Evolutionary conservation across 2,888 invertebrate genomes (phyloP), one percentile per base, ranked within the genome.

Genomic region (Melinaea menophilus): DNA sequence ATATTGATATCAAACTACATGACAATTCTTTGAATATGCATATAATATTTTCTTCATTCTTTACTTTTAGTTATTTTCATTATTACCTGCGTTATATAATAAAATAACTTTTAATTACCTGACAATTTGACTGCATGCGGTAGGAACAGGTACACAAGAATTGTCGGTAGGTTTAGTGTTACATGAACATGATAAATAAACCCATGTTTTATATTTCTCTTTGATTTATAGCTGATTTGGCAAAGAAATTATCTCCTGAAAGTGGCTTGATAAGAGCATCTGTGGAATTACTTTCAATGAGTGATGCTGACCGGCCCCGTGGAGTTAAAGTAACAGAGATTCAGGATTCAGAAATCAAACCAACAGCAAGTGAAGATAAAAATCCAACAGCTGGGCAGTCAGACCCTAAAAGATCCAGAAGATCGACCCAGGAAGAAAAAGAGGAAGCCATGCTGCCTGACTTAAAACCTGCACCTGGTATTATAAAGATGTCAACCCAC

Each of bases 361-460:
- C 58, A 51, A 65, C 69, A 57, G 75, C 75, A 22, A 56, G 67
- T 2, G 70, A 65, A 2, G 73, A 73, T 22, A 86, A 76, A n/a
- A 48, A 22, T 76, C 80, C 77, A 72, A 86, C 75, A 76, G 81
- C 78, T 72, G 91, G 78, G 65, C 91, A 78, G 77, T 86, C 88
- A 4, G 82, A 82, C 72, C 78, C 86, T 64, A 90, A 90, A 67
- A 81, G 79, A 66, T 78, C 79, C 2, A 90, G 84, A 63, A 81
- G 90, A 68, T 73, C 91, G 33, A 92, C 92, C 9, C 77, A 80
- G 22, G 92, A 92, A 72, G 92, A 93, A 67, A 90, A 88, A 69
- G 96, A 96, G 77, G 93, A 95, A 75, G 92, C 94, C 54, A 92
- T 97, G 75, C 86, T 99, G 60, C 99, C 99, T 1, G 85, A 95